phyloP scores from a whole-genome alignment of 2,113 vertebrate genomes.

The Progne subis region DNA sequence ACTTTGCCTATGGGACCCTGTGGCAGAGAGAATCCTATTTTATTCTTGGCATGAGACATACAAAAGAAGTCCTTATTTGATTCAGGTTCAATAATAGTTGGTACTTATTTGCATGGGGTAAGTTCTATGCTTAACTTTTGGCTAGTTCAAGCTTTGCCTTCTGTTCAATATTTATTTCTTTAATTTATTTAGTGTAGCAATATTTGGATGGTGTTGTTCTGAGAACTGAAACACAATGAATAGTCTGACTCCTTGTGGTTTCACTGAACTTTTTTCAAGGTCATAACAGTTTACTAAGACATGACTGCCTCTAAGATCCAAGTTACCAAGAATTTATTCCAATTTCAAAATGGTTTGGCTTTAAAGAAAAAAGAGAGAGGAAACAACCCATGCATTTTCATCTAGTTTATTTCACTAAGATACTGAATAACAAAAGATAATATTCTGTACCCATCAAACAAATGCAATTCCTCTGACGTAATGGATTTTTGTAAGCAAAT shows the following conservation, averaged over 20 bases:
- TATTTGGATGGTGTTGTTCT: not conserved
- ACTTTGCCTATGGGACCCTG: conserved; percentile 11
- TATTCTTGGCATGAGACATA: conserved; percentile 16
- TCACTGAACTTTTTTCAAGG: conserved; percentile 19
- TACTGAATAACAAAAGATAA: not conserved
- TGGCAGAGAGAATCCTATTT: conserved; percentile 39
- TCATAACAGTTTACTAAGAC: conserved; percentile 3
- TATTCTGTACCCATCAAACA: not conserved
- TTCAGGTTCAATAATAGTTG: conserved; percentile 45
- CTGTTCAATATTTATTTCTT: conserved; percentile 20
- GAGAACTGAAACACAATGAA: not conserved
- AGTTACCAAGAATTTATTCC: not conserved
- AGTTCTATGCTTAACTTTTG: not conserved
- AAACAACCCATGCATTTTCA: not conserved
- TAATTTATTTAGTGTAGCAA: not conserved
- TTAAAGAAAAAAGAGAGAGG: not conserved
- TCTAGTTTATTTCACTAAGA: not conserved
- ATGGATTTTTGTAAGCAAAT: not conserved
- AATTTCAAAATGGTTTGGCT: not conserved
- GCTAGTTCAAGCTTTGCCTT: not conserved
- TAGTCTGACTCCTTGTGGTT: conserved; percentile 29
- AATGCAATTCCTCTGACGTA: not conserved
- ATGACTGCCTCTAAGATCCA: not conserved
- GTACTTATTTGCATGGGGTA: not conserved
- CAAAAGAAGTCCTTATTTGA: conserved; percentile 8